Evolutionary conservation across 2,888 invertebrate species (phyloP), one percentile per base, ranked within the genome.

Genomic region (Agriopis marginaria): DNA sequence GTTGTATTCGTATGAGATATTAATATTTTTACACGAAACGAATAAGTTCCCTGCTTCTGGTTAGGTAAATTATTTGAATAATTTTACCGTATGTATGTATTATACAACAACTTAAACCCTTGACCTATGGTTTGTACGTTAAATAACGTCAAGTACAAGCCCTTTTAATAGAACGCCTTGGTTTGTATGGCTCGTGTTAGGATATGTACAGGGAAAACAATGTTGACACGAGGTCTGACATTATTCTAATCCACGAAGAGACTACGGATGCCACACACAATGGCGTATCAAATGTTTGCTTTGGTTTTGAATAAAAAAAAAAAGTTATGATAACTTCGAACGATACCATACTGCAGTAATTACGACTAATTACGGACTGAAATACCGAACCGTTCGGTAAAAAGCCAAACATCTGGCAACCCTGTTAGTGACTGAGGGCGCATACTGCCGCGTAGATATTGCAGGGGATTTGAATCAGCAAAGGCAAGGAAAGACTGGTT

Each of bases 401-500:
- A 32, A 3, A 32, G 32, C 32, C 32, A 23, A 2, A 23, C 17
- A 23, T 1, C n/a, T n/a, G 2, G 2, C 0, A 23, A 32, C 32
- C 32, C 32, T 32, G 32, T 32, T 32, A 4, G 32, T 32, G 17
- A 23, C 17, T 32, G 32, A 97, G 86, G 0, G 96, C 95, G 82
- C 97, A 97, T 44, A 95, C 88, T 0, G 95, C 88, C 0, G 96
- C 95, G 95, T 96, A 97, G 0, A 95, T 83, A 62, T 96, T 82
- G 78, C 95, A 95, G 7, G 96, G 71, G 12, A 95, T 86, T 82
- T 97, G 96, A 0, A 96, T 82, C 77, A 96, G 94, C 0, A 60
- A 96, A 95, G 12, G 96, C 79, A 56, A 96, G 86, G 23, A 92
- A 90, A 0, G 93, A 90, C 2, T 92, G 85, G 82, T 90, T 92